phyloP scores from a whole-genome alignment of 2,888 invertebrate genomes.

The Timandra comae region DNA sequence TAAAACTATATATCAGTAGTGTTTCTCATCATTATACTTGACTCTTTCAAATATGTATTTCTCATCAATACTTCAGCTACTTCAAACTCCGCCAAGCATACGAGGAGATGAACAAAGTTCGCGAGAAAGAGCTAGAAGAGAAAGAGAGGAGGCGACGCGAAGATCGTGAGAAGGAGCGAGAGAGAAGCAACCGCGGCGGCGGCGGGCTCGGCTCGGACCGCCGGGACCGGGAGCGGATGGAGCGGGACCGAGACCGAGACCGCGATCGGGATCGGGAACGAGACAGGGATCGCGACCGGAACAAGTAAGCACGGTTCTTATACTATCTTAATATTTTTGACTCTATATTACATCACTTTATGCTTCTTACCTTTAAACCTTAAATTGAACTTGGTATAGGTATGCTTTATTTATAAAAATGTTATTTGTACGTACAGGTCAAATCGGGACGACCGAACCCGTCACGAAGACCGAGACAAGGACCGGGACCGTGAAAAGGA shows the following conservation, averaged over 20 bases:
- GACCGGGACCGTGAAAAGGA: conserved; percentile 53
- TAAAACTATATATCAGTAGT: no score
- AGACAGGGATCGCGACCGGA: conserved; percentile 26
- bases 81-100: conserved; percentile 82
- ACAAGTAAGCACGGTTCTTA: no score
- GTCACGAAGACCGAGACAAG: conserved; percentile 50
- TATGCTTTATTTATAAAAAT: no score
- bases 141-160: conserved; percentile 68
- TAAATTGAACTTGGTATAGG: no score
- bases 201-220: conserved; percentile 61
- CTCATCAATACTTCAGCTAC: conserved; percentile 53
- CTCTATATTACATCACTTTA: no score
- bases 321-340: no score
- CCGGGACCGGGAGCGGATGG: conserved; percentile 63
- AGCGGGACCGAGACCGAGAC: conserved; percentile 55
- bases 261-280: conserved; percentile 21
- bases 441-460: conserved; percentile 13
- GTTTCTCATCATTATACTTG: no score
- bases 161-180: conserved; percentile 60
- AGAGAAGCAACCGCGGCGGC: conserved; percentile 46
- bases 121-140: conserved; percentile 79
- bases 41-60: no score
- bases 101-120: conserved; percentile 79
- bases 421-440: no score
- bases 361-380: no score